A percentile compares a stretch with the other conserved stretches of the same genome.
phyloP scores from a whole-genome alignment of 2,888 invertebrate genomes.

The Alloscopus bannaensis region DNA sequence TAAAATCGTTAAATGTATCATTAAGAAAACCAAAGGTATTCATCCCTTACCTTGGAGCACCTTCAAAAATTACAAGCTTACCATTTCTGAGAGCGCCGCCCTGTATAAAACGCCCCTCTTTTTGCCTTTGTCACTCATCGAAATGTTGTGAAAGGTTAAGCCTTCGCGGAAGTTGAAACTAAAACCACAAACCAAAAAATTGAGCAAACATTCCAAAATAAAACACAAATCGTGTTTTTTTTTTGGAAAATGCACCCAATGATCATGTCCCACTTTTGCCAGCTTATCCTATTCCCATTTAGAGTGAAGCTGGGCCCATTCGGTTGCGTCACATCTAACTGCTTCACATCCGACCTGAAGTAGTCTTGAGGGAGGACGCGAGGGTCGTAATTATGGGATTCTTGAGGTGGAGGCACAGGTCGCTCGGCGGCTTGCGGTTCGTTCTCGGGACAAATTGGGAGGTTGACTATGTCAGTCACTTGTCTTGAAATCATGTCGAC shows the following conservation, averaged over 20 bases:
- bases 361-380: conserved; percentile 8
- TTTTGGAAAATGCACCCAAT: conserved; percentile 31
- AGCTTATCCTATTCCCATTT: conserved; percentile 47
- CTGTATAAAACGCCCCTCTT: conserved; percentile 51
- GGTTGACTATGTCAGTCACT: conserved; percentile 37
- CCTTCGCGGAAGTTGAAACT: conserved; percentile 62
- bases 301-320: conserved; percentile 49
- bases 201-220: background rate
- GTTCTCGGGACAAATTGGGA: conserved; percentile 41
- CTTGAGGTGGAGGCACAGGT: conserved; percentile 32
- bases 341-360: conserved; percentile 41
- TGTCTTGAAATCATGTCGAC: conserved; percentile 32
- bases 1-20: too few relatives aligned
- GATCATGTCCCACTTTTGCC: conserved; percentile 59
- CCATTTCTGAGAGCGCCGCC: conserved; percentile 53
- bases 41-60: background rate
- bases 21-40: too few relatives aligned
- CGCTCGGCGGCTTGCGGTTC: conserved; percentile 24
- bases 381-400: conserved; percentile 34
- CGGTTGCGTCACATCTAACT: conserved; percentile 32
- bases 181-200: background rate
- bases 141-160: conserved; percentile 50
- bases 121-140: conserved; percentile 41
- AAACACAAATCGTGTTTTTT: background rate
- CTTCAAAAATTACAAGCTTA: conserved; percentile 2